Conservation (phyloP, 2,113 vertebrate species). For the Callithrix jacchus region DNA sequence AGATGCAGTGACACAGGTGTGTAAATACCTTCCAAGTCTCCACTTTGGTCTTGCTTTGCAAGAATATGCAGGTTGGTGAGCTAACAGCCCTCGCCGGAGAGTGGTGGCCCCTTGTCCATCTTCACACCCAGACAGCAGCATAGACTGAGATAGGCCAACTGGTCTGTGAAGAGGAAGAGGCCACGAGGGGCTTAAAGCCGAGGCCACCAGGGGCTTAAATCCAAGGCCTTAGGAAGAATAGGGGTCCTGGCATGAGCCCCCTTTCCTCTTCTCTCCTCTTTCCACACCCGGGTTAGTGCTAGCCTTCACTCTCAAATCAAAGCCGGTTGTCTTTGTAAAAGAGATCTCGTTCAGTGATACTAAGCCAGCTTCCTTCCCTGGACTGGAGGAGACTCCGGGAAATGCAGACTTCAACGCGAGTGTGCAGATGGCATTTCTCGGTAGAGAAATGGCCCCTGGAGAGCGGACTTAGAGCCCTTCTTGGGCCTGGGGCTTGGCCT, state of each 20-base stretch:
- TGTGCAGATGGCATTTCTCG: background rate
- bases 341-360: background rate
- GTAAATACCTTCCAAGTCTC: accelerated
- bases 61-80: accelerated
- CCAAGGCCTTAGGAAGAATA: accelerated
- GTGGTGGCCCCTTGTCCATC: accelerated
- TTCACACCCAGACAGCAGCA: background rate
- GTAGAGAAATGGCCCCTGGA: no score
- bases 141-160: accelerated
- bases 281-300: accelerated
- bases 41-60: accelerated
- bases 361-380: background rate
- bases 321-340: background rate
- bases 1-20: accelerated
- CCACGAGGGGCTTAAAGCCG: accelerated
- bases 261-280: background rate
- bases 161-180: background rate
- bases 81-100: no score
- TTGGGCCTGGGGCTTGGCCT: background rate
- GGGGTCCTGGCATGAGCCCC: accelerated
- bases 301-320: background rate
- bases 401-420: accelerated
- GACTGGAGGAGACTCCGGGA: accelerated
- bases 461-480: accelerated
- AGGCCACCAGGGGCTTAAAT: background rate